Evolutionary conservation across 2,888 invertebrate genomes (phyloP).

Genomic region (Siphlonurus alternatus): DNA sequence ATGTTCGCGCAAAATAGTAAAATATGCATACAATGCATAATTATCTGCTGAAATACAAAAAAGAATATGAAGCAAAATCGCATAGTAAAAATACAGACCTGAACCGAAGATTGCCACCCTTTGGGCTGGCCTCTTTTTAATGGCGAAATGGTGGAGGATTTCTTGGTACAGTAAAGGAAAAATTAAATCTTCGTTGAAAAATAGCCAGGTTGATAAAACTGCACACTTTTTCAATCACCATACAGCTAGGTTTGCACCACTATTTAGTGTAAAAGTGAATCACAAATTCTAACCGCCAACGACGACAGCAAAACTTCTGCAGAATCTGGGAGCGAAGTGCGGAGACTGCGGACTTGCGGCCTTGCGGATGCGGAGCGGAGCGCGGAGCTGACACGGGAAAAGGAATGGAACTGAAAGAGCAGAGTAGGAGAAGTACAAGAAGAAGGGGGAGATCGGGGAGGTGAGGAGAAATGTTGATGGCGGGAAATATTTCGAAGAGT

Average conservation of each 20-base stretch:
- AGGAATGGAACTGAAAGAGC: too few species aligned
- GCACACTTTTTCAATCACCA: neutral
- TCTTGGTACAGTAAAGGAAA: conserved; percentile 15
- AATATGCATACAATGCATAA: too few species aligned
- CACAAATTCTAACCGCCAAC: neutral
- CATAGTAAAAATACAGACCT: conserved; percentile 43
- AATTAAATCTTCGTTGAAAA: neutral
- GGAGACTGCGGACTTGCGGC: neutral
- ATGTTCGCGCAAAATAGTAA: too few species aligned
- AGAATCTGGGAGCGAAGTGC: neutral
- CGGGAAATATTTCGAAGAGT: too few species aligned
- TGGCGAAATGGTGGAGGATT: conserved; percentile 62
- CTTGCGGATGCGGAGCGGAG: neutral
- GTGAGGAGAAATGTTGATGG: too few species aligned
- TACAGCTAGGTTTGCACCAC: neutral
- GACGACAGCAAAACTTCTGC: neutral
- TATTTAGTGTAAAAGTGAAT: neutral
- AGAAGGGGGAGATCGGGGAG: too few species aligned
- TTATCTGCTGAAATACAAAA: too few species aligned
- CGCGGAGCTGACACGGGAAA: too few species aligned
- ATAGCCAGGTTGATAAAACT: neutral
- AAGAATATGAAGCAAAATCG: too few species aligned
- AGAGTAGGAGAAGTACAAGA: too few species aligned
- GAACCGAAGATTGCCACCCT: conserved; percentile 50
- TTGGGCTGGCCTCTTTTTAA: conserved; percentile 60